Evolutionary conservation across 2,113 vertebrate genomes (phyloP).

Genomic region (Brachionichthys hirsutus): DNA sequence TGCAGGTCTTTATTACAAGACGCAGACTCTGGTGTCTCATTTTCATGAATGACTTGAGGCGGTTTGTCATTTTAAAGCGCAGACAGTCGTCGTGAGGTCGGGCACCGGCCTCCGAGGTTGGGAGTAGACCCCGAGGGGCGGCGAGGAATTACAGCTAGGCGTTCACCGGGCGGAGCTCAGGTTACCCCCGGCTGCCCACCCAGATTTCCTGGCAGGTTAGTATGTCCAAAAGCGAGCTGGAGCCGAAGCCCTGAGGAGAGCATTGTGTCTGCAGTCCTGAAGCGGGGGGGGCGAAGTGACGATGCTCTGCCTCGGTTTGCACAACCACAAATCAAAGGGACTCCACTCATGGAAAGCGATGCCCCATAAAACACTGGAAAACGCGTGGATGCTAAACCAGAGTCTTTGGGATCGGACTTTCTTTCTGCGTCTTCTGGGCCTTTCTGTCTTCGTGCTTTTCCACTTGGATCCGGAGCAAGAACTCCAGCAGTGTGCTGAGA

Average conservation of each 20-base stretch:
- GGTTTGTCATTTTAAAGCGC: constrained; percentile 28
- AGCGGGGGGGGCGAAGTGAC: constrained; percentile 34
- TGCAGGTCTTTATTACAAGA: not conserved
- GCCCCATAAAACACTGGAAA: constrained; percentile 57
- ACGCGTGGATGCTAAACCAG: constrained; percentile 37
- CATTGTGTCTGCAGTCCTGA: constrained; percentile 66
- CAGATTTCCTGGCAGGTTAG: constrained; percentile 71
- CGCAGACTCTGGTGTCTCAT: constrained; percentile 42
- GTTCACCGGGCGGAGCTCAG: constrained; percentile 50
- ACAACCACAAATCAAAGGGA: constrained; percentile 61
- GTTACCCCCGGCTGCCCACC: constrained; percentile 79
- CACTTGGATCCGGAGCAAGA: not conserved
- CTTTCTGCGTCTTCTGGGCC: not conserved
- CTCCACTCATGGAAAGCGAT: constrained; percentile 56
- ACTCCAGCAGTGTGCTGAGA: constrained; percentile 8
- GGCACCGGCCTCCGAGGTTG: constrained; percentile 63
- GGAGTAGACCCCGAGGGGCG: constrained; percentile 62
- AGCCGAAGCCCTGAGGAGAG: constrained; percentile 56
- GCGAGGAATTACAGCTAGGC: constrained; percentile 71
- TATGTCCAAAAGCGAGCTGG: constrained; percentile 71
- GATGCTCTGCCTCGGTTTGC: constrained; percentile 46
- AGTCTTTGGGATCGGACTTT: constrained; percentile 32
- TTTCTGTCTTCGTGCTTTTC: not conserved
- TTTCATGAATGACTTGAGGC: constrained; percentile 31
- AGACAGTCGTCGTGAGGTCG: constrained; percentile 46